These are phyloP conservation scores for Corythornis cristatus DNA, from an alignment of 2,113 vertebrate genomes.

Conservation along the genomic window DNA sequence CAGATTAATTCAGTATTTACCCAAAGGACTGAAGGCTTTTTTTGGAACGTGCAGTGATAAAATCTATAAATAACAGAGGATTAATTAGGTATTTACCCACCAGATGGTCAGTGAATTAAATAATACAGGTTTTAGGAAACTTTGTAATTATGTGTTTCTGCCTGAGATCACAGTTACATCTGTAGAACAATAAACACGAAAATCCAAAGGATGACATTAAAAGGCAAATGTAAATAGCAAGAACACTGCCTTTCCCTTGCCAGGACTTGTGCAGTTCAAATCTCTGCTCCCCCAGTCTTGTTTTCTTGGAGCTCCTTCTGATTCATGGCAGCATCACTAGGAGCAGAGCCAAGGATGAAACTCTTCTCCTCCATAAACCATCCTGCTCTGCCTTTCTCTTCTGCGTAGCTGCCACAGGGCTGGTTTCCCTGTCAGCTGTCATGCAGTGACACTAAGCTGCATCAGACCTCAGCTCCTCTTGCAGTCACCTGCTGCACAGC, in stretches of 20 bases:
- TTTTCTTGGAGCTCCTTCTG: neutral
- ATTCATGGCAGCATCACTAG: neutral
- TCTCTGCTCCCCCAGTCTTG: neutral
- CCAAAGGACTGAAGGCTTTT: neutral
- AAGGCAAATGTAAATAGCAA: neutral
- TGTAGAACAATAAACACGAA: neutral
- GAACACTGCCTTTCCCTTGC: neutral
- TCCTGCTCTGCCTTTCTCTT: neutral
- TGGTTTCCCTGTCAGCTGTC: neutral
- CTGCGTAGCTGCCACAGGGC: neutral
- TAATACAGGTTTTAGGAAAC: slow-evolving; percentile 18
- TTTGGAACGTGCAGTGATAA: neutral
- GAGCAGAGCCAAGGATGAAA: neutral
- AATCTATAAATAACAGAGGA: slow-evolving; percentile 11
- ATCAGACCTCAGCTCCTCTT: neutral
- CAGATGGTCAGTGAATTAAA: slow-evolving; percentile 2
- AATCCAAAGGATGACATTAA: neutral
- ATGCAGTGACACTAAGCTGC: neutral
- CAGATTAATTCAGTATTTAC: slow-evolving; percentile 16
- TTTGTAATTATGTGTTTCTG: neutral
- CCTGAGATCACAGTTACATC: neutral
- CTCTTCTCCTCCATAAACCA: neutral
- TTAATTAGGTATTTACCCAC: slow-evolving; percentile 11
- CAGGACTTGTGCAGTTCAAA: neutral
- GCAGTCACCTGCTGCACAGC: neutral